phyloP scores from a whole-genome alignment of 2,113 vertebrate species.

The Sminthopsis crassicaudata region DNA sequence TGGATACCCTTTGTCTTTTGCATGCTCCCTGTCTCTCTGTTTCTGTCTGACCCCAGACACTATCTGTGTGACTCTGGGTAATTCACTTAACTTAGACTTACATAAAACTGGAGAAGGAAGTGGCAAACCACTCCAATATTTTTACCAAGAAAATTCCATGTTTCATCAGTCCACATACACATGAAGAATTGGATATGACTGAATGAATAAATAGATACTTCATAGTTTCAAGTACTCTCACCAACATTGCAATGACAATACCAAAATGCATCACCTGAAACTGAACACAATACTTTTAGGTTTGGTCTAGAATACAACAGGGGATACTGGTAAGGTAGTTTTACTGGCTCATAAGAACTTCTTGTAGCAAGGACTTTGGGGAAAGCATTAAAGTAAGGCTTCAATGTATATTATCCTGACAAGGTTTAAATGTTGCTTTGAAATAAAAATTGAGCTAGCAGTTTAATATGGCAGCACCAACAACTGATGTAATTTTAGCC shows the following conservation, averaged over 20 bases:
- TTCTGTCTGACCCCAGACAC: background rate
- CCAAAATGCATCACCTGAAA: background rate
- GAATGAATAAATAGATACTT: background rate
- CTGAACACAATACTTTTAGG: background rate
- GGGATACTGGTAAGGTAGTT: background rate
- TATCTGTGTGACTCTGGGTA: too few species aligned
- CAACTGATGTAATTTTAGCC: background rate
- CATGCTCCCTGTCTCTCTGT: background rate
- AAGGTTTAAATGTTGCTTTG: background rate
- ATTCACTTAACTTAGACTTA: too few species aligned
- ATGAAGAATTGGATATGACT: background rate
- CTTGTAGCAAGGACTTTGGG: background rate
- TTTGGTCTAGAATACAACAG: background rate
- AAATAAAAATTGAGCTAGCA: background rate
- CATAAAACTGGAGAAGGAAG: too few species aligned
- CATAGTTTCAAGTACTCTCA: background rate
- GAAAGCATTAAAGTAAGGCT: background rate
- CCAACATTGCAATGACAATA: background rate
- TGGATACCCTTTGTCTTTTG: background rate
- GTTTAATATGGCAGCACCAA: background rate
- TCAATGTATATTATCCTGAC: background rate
- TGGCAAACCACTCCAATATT: too few species aligned
- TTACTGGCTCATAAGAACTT: background rate
- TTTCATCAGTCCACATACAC: background rate
- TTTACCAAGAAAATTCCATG: background rate